Conservation (phyloP, 2,797 vertebrate species). For the Tapirus indicus region DNA sequence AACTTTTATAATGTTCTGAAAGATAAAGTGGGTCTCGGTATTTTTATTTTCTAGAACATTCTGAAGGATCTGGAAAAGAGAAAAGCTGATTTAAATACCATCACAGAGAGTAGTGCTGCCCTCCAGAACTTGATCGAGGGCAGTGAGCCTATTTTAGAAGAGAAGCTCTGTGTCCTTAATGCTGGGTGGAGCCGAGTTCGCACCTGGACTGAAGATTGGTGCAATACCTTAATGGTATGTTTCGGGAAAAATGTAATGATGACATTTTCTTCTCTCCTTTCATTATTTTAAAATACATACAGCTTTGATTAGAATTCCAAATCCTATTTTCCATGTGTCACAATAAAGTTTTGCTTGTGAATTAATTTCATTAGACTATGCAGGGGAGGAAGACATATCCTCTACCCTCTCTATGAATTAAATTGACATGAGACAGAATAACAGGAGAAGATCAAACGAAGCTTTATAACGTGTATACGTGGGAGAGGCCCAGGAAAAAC, state of each 20-base stretch:
- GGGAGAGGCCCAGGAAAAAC: too few relatives aligned
- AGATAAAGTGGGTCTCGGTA: background rate
- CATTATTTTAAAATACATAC: background rate
- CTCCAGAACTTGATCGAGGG: slow-evolving; percentile 95
- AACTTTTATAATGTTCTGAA: slow-evolving; percentile 40
- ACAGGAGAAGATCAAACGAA: too few relatives aligned
- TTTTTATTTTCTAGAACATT: slow-evolving; percentile 91
- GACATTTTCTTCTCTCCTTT: background rate
- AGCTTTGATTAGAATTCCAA: background rate
- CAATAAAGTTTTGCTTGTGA: background rate
- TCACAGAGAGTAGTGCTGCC: slow-evolving; percentile 93
- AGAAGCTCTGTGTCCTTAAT: slow-evolving; percentile 93
- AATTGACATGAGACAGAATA: too few relatives aligned
- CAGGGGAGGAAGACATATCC: too few relatives aligned
- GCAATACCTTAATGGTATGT: slow-evolving; percentile 94
- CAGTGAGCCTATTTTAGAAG: slow-evolving; percentile 92
- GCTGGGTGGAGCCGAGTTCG: slow-evolving; percentile 94
- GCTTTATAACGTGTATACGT: too few relatives aligned
- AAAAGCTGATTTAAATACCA: slow-evolving; percentile 92
- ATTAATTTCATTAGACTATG: slow-evolving; percentile 13
- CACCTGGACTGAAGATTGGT: slow-evolving; percentile 97
- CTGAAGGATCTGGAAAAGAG: slow-evolving; percentile 95
- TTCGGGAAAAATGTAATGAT: fast-evolving
- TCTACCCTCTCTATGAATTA: too few relatives aligned
- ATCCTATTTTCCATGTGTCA: background rate